These are phyloP conservation scores for Drosophila bifasciata DNA, from an alignment of 1,140 invertebrate genomes.

Conservation along the genomic window DNA sequence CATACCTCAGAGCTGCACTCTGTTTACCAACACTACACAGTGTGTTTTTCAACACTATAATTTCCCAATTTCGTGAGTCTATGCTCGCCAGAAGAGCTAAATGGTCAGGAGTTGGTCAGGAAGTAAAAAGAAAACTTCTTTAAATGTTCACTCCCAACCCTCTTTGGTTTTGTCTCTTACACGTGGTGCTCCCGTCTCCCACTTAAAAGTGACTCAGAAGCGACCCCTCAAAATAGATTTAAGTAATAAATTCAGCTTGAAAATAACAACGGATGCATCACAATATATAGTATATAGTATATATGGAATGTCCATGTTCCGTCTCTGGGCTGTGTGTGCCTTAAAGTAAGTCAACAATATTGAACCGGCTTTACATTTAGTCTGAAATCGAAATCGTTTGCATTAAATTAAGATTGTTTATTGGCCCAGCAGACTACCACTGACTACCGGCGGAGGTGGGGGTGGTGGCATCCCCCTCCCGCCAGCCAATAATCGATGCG, in stretches of 20 bases:
- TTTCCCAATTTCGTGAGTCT: too few relatives aligned
- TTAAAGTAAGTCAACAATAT: slow-evolving; percentile 16
- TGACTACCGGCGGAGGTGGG: neutral
- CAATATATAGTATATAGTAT: too few relatives aligned
- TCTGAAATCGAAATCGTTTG: slow-evolving; percentile 49
- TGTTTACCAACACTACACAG: too few relatives aligned
- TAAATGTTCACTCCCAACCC: too few relatives aligned
- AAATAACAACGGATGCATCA: neutral
- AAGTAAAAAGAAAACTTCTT: too few relatives aligned
- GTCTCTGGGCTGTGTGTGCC: neutral
- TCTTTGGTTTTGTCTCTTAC: too few relatives aligned
- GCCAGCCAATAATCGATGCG: slow-evolving; percentile 31
- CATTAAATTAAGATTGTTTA: slow-evolving; percentile 71
- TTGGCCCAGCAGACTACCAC: neutral
- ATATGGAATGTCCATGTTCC: neutral
- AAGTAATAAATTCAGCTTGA: slow-evolving; percentile 9
- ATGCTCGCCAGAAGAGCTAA: too few relatives aligned
- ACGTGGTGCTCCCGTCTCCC: neutral
- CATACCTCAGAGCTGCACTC: too few relatives aligned
- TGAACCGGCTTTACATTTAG: slow-evolving; percentile 47
- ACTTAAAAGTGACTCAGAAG: slow-evolving; percentile 5
- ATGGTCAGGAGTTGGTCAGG: too few relatives aligned
- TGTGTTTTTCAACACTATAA: too few relatives aligned
- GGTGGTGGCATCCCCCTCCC: too few relatives aligned
- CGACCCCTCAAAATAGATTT: slow-evolving; percentile 9